These are phyloP conservation scores for Drosophila nigritarsus DNA, from an alignment of 2,888 invertebrate species.

Conservation along the genomic window DNA sequence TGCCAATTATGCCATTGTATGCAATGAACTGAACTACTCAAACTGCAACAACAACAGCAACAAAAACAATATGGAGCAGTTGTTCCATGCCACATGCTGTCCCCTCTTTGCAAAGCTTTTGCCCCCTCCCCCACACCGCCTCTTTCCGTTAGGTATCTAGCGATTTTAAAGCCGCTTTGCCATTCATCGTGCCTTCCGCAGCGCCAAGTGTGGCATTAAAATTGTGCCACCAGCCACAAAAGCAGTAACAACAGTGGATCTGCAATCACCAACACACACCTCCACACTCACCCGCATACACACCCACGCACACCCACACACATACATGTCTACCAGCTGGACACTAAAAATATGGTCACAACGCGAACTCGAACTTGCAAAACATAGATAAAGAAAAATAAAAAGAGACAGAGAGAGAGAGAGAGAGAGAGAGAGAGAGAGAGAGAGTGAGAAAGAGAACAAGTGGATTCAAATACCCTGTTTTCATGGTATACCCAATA, in stretches of 20 bases:
- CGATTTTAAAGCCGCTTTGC: constrained; percentile 50
- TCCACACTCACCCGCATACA: constrained; percentile 24
- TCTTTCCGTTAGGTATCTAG: constrained; percentile 33
- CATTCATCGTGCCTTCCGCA: constrained; percentile 54
- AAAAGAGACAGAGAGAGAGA: neutral
- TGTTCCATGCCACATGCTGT: constrained; percentile 36
- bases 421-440: neutral
- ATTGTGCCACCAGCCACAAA: constrained; percentile 52
- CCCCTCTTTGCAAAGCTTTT: neutral
- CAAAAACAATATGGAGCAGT: constrained; percentile 17
- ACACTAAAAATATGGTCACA: constrained; percentile 71
- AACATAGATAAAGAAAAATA: constrained; percentile 16
- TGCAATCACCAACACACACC: constrained; percentile 28
- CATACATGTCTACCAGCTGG: constrained; percentile 60
- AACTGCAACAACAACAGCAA: constrained; percentile 28
- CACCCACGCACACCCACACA: constrained; percentile 18
- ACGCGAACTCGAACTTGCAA: constrained; percentile 9
- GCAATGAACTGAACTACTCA: constrained; percentile 76
- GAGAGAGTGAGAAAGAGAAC: neutral
- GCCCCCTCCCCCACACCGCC: neutral
- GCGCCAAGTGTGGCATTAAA: constrained; percentile 78
- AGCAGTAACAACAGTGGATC: constrained; percentile 22
- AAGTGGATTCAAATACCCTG: constrained; percentile 2
- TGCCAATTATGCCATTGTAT: constrained; percentile 77
- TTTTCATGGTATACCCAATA: neutral